phyloP scores from a whole-genome alignment of 1,140 invertebrate species.

The Drosophila sp. region DNA sequence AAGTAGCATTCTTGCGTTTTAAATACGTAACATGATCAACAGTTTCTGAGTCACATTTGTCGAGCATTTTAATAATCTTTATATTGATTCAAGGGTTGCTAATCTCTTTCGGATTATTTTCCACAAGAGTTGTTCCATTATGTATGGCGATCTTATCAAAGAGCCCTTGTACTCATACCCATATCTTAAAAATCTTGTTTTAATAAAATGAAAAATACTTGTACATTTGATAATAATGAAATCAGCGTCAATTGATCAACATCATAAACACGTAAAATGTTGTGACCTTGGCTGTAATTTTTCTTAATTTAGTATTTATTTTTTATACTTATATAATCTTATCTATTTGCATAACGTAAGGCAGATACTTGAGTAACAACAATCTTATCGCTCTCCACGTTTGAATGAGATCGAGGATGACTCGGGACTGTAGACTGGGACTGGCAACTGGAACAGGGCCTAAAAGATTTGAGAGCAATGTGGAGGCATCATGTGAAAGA shows the following conservation, averaged over 20 bases:
- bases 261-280: constrained; percentile 1
- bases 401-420: not conserved
- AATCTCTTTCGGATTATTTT: constrained; percentile 31
- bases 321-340: constrained; percentile 20
- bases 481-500: constrained; percentile 27
- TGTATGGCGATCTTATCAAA: constrained; percentile 27
- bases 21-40: not conserved
- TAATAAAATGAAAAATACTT: not conserved
- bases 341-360: constrained; percentile 34
- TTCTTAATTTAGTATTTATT: not conserved
- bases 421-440: not conserved
- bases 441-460: constrained; percentile 1
- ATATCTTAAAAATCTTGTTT: not conserved
- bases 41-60: constrained; percentile 9
- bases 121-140: constrained; percentile 2
- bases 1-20: not conserved
- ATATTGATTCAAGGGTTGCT: not conserved
- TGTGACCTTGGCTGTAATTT: not conserved
- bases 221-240: not conserved
- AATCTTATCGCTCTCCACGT: constrained; percentile 25
- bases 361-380: not conserved
- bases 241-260: constrained; percentile 9
- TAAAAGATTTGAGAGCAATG: not conserved
- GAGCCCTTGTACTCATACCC: not conserved
- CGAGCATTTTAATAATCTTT: not conserved